Conservation (phyloP, 2,113 vertebrate species). For the Indicator indicator region DNA sequence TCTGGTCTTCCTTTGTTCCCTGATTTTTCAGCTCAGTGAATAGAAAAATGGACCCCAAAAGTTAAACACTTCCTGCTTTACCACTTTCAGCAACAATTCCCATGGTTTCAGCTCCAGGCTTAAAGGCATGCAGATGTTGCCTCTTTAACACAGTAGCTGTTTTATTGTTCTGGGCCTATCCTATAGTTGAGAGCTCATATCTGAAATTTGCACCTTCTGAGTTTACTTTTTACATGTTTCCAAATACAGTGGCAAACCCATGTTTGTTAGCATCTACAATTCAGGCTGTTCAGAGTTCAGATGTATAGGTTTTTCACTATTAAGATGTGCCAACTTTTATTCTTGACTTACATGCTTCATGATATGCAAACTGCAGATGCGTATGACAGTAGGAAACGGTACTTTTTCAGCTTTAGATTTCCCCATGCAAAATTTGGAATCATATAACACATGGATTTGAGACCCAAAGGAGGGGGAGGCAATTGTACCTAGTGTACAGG, state of each 20-base stretch:
- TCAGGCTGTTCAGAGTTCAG: neutral
- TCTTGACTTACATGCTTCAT: neutral
- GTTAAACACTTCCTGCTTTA: neutral
- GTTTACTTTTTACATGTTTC: neutral
- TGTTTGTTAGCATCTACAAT: neutral
- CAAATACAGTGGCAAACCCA: neutral
- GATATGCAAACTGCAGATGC: neutral
- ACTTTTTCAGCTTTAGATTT: neutral
- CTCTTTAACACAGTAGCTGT: neutral
- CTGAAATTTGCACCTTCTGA: neutral
- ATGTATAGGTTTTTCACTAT: neutral
- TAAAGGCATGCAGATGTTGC: fast-evolving
- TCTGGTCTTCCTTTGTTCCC: neutral
- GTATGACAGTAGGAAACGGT: neutral
- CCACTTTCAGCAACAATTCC: neutral
- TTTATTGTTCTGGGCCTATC: neutral
- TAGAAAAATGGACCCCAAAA: neutral
- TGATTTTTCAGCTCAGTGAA: neutral
- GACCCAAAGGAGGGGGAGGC: neutral
- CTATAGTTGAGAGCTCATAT: neutral
- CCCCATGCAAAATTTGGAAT: neutral
- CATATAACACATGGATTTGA: neutral
- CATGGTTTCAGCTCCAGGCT: neutral
- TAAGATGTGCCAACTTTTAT: neutral
- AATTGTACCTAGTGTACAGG: neutral